Evolutionary conservation across 2,888 invertebrate genomes (phyloP).

Genomic region (Caenorhabditis panamensis): DNA sequence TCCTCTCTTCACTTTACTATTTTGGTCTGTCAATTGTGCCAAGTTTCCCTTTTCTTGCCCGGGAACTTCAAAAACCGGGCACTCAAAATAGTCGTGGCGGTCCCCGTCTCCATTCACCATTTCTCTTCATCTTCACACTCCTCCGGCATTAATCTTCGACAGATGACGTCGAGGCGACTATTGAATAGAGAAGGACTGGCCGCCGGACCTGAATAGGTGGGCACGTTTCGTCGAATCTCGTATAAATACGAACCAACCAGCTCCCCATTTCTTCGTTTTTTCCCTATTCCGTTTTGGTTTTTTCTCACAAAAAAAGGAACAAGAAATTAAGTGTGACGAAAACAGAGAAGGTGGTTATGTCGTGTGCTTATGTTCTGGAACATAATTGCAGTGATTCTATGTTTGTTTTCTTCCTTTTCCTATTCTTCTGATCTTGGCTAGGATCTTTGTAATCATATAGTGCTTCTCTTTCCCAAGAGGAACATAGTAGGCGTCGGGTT

Average conservation of each 20-base stretch:
- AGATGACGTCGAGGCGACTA: constrained; percentile 41
- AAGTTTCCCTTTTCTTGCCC: background rate
- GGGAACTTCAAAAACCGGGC: background rate
- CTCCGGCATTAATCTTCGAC: constrained; percentile 61
- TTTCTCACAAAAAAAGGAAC: background rate
- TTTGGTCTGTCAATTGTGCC: constrained; percentile 8
- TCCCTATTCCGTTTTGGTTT: background rate
- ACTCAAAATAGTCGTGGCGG: constrained; percentile 37
- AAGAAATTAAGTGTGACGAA: background rate
- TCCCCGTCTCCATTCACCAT: constrained; percentile 22
- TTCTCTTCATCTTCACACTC: constrained; percentile 50
- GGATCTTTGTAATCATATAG: too few species aligned
- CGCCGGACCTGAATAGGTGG: constrained; percentile 46
- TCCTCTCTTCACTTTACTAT: constrained; percentile 24
- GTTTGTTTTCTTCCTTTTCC: background rate
- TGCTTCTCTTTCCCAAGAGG: background rate
- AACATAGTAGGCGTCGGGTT: background rate
- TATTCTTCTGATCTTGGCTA: background rate
- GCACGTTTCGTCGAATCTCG: constrained; percentile 35
- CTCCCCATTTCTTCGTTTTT: background rate
- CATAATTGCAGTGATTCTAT: background rate
- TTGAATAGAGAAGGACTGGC: constrained; percentile 35
- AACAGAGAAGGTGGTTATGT: background rate
- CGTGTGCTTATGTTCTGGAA: too few species aligned
- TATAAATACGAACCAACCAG: constrained; percentile 32